Base-by-base conservation (phyloP, 2,888 invertebrate species). In the Orthosia cruda region DNA sequence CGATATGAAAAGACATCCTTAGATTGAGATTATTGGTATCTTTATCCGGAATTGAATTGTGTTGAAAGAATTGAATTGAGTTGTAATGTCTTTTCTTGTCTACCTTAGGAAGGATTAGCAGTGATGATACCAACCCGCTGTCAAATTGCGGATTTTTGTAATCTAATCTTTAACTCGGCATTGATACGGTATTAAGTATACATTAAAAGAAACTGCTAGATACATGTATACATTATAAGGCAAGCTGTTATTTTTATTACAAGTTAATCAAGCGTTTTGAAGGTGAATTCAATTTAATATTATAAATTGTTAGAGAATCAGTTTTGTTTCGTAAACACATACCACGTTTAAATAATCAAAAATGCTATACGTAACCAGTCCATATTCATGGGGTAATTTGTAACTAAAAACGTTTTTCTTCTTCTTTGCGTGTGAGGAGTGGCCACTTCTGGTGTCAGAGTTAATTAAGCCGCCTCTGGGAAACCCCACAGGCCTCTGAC, bases 181-280 rank as follows among this genome's bases (percentile, higher is more conserved):
- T 59, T 67, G 15, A 52, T 50, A 76, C 26, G 20, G 26, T 74
- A 18, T 55, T 54, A 26, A 4, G 0, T 15, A 50, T 52, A n/a
- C 11, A 58, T 57, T 13, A 57, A 26, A 18, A 5, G 18, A 75
- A 58, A 20, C 50, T 57, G 16, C 49, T 57, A n/a, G n/a, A n/a
- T n/a, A 20, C 13, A 45, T 40, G 40, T 40, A 40, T 3, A n/a
- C n/a, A 40, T 58, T 50, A 12, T 65, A 65, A 40, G 12, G 45
- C 18, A 18, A 49, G 23, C 16, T 52, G 40, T 3, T 26, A 7
- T 26, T 15, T 20, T 16, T 4, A 55, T 74, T 49, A 16, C 9
- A 5, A 74, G 62, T 49, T 55, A 62, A 47, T 45, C 4, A 57
- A 26, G 20, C 20, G 45, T 57, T 57, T 18, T 50, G 75, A 74